Base-by-base conservation (phyloP, 2,113 vertebrate species). In the Planiliza haematocheilus region DNA sequence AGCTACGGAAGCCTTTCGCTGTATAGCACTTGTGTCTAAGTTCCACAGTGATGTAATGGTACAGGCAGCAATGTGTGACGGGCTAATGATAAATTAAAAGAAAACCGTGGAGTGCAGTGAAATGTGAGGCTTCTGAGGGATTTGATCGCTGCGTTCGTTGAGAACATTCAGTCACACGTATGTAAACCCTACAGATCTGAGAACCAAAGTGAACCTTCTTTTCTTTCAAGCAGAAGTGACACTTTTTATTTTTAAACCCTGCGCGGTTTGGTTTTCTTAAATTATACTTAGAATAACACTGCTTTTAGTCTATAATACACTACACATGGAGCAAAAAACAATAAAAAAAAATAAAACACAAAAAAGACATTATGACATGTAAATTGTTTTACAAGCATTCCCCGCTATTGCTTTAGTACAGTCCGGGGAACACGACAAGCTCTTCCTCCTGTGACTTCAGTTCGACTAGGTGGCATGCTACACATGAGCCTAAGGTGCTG, bases 271-370 rank as follows among this genome's bases (percentile, higher is more conserved):
- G 88, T 93, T 94, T 91, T 85, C 82, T 93, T 95, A 95, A 95
- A 95, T 96, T 94, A 97, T 88, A 94, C 51, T 94, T 93, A 94
- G 93, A 95, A 95, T 95, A 94, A 96, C 91, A 95, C 93, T 96
- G 95, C 86, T 86, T 89, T 93, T 91, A 90, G 87, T 84, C 93
- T 96, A 94, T 95, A 91, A 95, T 95, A 95, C 93, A 95, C 91
- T 94, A 95, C 94, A 95, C 88, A 92, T 87, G 79, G 77, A 87
- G 68, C 79, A 76, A 89, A 73, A 83, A 80, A 58, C 83, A 70
- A 70, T 73, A 77, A 45, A 71, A 37, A 74, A 46, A 81, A 76
- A 49, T 84, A 74, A 80, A 91, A 88, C 85, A 91, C 24, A 30
- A 2, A 30, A 84, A 94, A 89, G 48, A 91, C 78, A 84, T 63